These are phyloP conservation scores for Clepsis dumicolana DNA, from an alignment of 2,888 invertebrate genomes.

Conservation along the genomic window DNA sequence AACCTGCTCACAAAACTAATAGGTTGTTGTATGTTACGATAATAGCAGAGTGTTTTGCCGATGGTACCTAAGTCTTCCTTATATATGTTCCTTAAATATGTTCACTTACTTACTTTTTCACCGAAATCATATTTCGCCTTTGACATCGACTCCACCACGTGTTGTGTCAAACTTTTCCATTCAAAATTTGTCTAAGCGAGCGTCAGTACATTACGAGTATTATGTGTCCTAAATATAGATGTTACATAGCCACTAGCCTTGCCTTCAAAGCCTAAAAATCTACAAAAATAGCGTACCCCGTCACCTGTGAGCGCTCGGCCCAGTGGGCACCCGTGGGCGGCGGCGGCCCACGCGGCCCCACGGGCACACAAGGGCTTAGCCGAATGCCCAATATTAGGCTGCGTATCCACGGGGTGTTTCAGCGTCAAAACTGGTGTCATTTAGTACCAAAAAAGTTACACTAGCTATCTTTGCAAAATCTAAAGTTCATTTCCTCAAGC, in stretches of 20 bases:
- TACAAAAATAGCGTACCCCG: constrained; percentile 19
- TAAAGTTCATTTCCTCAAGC: no score
- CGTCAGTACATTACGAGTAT: background rate
- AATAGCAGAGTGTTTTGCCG: no score
- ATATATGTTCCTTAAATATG: no score
- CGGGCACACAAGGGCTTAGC: background rate
- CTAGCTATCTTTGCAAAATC: no score
- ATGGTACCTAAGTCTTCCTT: no score
- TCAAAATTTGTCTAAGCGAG: background rate
- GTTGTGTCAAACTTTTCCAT: background rate
- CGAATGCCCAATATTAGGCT: no score
- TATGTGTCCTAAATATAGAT: background rate
- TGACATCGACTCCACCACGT: background rate
- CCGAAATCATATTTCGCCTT: background rate
- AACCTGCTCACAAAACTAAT: no score
- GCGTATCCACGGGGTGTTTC: no score
- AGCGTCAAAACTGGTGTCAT: no score
- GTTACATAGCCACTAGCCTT: background rate
- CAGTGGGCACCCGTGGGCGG: constrained; percentile 18
- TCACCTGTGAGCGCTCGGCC: background rate
- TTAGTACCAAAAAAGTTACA: no score
- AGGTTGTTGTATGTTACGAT: no score
- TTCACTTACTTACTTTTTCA: no score
- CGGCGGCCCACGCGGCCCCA: background rate
- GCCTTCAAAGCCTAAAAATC: constrained; percentile 18